A percentile compares a stretch with the other conserved stretches of the same genome.
Evolutionary conservation across 2,888 invertebrate species (phyloP).

Genomic region (Tillus elongatus): DNA sequence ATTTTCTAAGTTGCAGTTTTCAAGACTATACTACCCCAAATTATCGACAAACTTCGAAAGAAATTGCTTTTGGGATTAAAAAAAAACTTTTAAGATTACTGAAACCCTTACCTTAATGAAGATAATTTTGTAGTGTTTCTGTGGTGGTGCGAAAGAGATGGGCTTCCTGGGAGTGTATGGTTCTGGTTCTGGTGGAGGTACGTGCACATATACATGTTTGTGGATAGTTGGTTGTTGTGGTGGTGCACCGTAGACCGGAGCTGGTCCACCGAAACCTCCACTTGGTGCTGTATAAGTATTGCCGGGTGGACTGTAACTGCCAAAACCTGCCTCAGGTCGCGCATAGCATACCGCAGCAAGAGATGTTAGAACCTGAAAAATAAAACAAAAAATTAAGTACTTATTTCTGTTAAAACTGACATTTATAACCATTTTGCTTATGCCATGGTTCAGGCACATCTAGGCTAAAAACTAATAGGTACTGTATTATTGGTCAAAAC

Average conservation of each 20-base stretch:
- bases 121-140: slow-evolving; percentile 77
- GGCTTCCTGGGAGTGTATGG: slow-evolving; percentile 56
- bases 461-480: no score
- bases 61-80: no score
- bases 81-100: no score
- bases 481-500: no score
- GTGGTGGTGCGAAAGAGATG: slow-evolving; percentile 51
- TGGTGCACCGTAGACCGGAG: slow-evolving; percentile 62
- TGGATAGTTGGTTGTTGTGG: slow-evolving; percentile 69
- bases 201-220: slow-evolving; percentile 86
- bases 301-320: slow-evolving; percentile 33
- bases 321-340: slow-evolving; percentile 48
- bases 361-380: no score
- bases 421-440: no score
- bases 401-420: no score
- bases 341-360: slow-evolving; percentile 30
- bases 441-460: no score
- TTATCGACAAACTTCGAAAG: no score
- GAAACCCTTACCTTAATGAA: slow-evolving; percentile 58
- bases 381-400: no score
- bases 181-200: slow-evolving; percentile 80
- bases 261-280: slow-evolving; percentile 45
- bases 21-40: no score
- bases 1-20: no score
- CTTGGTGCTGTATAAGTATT: slow-evolving; percentile 44